These are phyloP conservation scores for Drosophila pseudoobscura DNA, from an alignment of 1,140 invertebrate species.

Conservation along the genomic window DNA sequence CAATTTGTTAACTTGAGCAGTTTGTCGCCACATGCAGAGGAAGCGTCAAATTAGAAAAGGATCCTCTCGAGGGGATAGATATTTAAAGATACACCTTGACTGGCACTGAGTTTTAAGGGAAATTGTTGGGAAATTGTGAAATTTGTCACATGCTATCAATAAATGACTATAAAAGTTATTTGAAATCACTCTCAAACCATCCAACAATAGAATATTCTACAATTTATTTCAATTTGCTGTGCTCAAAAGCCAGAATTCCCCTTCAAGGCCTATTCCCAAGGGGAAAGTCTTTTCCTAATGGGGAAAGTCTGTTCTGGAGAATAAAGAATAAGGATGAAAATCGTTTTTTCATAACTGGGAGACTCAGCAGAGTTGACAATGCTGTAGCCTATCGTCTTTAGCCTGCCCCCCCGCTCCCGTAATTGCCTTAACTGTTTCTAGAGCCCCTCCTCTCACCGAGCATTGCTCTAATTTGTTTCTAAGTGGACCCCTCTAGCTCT, in stretches of 20 bases:
- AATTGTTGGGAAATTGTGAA: neutral
- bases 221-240: no score
- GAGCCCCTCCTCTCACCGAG: conserved; percentile 10
- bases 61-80: neutral
- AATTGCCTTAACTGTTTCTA: conserved; percentile 19
- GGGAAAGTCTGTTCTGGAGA: no score
- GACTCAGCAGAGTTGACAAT: conserved; percentile 21
- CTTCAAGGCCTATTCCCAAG: no score
- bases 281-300: no score
- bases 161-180: no score
- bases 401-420: neutral
- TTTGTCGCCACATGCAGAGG: conserved; percentile 33
- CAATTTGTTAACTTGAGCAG: conserved; percentile 42
- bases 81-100: conserved; percentile 13
- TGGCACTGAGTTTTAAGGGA: neutral
- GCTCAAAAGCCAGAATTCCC: no score
- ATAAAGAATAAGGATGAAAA: neutral
- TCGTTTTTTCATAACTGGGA: neutral
- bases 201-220: no score
- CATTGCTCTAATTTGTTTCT: conserved; percentile 75
- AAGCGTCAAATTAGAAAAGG: conserved; percentile 17
- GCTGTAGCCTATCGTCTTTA: neutral
- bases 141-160: no score
- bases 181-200: no score
- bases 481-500: conserved; percentile 44